Percentiles rank a stretch among this genome's conserved stretches.
phyloP scores from a whole-genome alignment of 2,113 vertebrate species.

The Vidua macroura region DNA sequence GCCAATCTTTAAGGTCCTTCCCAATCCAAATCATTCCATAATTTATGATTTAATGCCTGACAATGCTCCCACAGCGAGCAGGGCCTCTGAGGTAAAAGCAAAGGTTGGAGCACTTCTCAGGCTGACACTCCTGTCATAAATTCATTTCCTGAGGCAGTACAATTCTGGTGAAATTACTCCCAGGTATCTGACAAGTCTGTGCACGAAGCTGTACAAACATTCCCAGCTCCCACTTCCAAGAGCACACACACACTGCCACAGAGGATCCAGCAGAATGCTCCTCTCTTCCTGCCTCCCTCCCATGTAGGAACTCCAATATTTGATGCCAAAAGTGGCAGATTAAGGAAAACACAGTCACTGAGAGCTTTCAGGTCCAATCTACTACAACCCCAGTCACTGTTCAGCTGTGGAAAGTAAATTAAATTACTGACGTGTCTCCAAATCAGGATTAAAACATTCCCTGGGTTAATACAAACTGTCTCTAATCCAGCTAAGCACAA shows the following conservation, averaged over 20 bases:
- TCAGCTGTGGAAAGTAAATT: not conserved
- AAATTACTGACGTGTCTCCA: not conserved
- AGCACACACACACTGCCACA: not conserved
- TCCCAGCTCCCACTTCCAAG: not conserved
- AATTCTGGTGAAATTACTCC: not conserved
- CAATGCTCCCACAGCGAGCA: not conserved
- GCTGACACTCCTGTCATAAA: not conserved
- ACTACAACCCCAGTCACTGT: not conserved
- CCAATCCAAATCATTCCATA: not conserved
- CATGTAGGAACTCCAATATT: not conserved
- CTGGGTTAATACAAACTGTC: not conserved
- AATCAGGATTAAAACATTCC: constrained; percentile 6
- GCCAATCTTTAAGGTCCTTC: not conserved
- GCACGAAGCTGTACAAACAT: not conserved
- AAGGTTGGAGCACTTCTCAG: not conserved
- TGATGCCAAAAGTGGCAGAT: not conserved
- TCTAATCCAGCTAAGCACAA: not conserved
- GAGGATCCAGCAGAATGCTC: not conserved
- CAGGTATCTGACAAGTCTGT: not conserved
- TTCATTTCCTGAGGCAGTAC: not conserved
- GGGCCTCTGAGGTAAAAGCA: not conserved
- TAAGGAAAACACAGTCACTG: not conserved
- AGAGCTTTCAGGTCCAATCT: not conserved
- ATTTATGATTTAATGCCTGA: not conserved
- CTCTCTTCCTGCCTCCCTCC: not conserved